Conservation (phyloP, 2,888 invertebrate species). For the Mythimna albipuncta region DNA sequence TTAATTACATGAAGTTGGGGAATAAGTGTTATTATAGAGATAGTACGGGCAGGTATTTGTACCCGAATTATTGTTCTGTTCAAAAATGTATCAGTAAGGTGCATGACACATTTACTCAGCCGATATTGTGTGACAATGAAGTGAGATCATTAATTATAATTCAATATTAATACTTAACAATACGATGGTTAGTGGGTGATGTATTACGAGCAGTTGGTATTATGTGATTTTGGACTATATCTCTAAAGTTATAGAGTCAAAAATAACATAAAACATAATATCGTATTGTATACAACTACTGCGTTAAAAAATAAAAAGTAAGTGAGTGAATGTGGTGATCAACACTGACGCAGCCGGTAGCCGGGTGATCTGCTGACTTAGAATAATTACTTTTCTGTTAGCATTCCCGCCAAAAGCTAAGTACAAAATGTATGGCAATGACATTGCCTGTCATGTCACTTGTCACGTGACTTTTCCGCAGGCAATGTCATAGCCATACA, state of each 20-base stretch:
- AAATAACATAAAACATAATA: constrained; percentile 62
- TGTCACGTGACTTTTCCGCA: too few species aligned
- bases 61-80: constrained; percentile 33
- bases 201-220: constrained; percentile 65
- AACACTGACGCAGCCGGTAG: constrained; percentile 51
- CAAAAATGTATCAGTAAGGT: constrained; percentile 55
- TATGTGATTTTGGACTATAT: constrained; percentile 66
- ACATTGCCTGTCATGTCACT: too few species aligned
- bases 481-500: too few species aligned
- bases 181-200: constrained; percentile 82
- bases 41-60: constrained; percentile 19
- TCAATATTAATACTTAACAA: constrained; percentile 89
- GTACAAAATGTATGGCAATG: too few species aligned
- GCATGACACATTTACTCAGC: constrained; percentile 79
- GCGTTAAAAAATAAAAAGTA: constrained; percentile 51
- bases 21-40: constrained; percentile 30
- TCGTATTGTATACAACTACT: constrained; percentile 61
- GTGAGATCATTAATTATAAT: constrained; percentile 88
- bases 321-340: constrained; percentile 60
- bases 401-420: too few species aligned
- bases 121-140: constrained; percentile 86
- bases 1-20: constrained; percentile 25
- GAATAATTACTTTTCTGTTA: too few species aligned
- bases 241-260: constrained; percentile 53
- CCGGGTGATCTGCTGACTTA: constrained; percentile 2